Percentiles rank a stretch among this genome's conserved stretches.
Evolutionary conservation across 2,113 vertebrate species (phyloP).

Genomic region (Notothenia rossii): DNA sequence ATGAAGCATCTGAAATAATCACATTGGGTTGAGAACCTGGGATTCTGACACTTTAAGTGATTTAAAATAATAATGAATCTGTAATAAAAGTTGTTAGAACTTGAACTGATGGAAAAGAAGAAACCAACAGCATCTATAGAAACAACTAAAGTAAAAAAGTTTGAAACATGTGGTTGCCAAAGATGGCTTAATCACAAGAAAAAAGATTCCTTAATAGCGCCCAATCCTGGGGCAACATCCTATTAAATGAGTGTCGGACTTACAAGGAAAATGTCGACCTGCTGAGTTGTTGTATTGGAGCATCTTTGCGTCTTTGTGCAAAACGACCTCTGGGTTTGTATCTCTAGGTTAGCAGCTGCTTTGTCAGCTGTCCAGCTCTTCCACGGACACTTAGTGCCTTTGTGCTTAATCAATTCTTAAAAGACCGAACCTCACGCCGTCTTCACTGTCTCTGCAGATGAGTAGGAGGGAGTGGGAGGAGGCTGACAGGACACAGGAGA

Average conservation of each 20-base stretch:
- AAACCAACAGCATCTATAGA: too few species aligned
- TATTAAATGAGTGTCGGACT: not conserved
- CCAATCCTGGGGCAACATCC: not conserved
- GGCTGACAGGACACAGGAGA: constrained; percentile 3
- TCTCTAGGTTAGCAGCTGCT: constrained; percentile 39
- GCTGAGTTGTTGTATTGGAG: not conserved
- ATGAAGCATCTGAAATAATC: not conserved
- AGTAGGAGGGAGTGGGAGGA: not conserved
- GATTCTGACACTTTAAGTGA: not conserved
- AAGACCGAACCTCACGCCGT: constrained; percentile 33
- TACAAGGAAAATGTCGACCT: not conserved
- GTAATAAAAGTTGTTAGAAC: too few species aligned
- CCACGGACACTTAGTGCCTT: constrained; percentile 33
- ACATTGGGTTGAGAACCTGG: not conserved
- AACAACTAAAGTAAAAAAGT: too few species aligned
- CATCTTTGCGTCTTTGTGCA: not conserved
- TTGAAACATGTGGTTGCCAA: not conserved
- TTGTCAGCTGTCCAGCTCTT: constrained; percentile 53
- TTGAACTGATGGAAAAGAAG: too few species aligned
- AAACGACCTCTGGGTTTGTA: constrained; percentile 42
- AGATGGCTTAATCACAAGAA: not conserved
- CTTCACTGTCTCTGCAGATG: constrained; percentile 11
- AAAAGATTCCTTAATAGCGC: not conserved
- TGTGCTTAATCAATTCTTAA: constrained; percentile 62
- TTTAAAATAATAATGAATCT: too few species aligned